Base-by-base conservation (phyloP, 2,888 invertebrate genomes). In the Drosophila nigricruria region DNA sequence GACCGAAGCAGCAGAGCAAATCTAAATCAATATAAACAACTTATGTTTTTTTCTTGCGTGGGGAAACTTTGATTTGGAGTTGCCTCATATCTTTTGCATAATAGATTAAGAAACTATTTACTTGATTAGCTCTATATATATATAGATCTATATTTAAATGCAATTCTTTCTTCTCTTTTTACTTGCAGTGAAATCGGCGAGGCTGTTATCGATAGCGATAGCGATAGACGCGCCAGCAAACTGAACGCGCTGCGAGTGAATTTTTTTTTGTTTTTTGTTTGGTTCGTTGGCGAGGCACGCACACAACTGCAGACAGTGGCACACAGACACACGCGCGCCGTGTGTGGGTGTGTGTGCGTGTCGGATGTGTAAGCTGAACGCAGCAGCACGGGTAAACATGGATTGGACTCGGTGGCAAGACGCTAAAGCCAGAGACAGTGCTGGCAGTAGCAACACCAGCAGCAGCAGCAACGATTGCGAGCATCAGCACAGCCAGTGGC, bases 331-430 rank as follows among this genome's bases (percentile, higher is more conserved):
- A 59, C 67, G 54, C 53, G 79, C 66, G 86, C 72, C 76, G 86
- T 82, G 90, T 77, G 78, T 52, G 38, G 80, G 77, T 75, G 76
- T 67, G 88, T 81, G 88, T 78, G 81, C 30, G 82, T 82, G 75
- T 60, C 20, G 61, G 18, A 34, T 42, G 79, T 54, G 79, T 79
- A 60, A 32, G 66, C 32, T 61, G 67, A 72, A 64, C 77, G 87
- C 70, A 54, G 87, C 70, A 52, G 60, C 86, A 63, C 60, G 73
- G 70, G 71, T 89, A 77, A 90, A 88, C 85, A 92, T 92, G 92
- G 92, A 92, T 90, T 93, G 92, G 93, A 92, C 91, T 85, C 90
- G 92, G 85, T 91, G 92, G 92, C 91, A 91, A 86, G 89, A 90
- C 81, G 89, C 90, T 71, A 65, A 79, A 68, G 88, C 82, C 90